Percentiles rank a stretch among this genome's conserved stretches.
phyloP scores from a whole-genome alignment of 1,140 invertebrate species.

The Aleiodes sp. region DNA sequence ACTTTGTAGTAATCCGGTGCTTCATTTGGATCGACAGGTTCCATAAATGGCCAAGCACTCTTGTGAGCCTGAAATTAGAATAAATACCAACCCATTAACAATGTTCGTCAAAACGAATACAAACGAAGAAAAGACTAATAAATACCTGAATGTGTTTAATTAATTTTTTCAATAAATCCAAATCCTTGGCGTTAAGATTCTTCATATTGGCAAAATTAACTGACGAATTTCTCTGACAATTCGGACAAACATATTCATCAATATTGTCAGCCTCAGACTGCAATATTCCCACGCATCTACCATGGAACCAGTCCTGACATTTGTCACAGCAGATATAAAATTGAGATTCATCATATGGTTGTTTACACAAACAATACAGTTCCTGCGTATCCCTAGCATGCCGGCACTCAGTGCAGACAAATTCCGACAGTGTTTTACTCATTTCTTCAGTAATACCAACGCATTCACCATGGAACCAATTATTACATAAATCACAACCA shows the following conservation, averaged over 20 bases:
- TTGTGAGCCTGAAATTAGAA: slow-evolving; percentile 76
- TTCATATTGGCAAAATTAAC: slow-evolving; percentile 93
- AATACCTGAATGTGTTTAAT: slow-evolving; percentile 89
- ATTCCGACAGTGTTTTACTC: slow-evolving; percentile 90
- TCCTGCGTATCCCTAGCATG: slow-evolving; percentile 88
- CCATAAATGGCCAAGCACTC: slow-evolving; percentile 96
- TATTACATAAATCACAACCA: slow-evolving; percentile 95
- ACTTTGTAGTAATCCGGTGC: slow-evolving; percentile 97
- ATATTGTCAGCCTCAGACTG: slow-evolving; percentile 94
- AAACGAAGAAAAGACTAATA: neutral
- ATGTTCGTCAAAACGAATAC: neutral
- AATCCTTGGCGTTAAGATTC: slow-evolving; percentile 82
- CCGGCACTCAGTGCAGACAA: slow-evolving; percentile 88
- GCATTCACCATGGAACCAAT: slow-evolving; percentile 98
- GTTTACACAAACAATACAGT: slow-evolving; percentile 94
- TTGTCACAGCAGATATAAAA: slow-evolving; percentile 98
- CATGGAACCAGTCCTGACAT: slow-evolving; percentile 99
- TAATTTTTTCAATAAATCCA: slow-evolving; percentile 83
- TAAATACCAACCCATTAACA: neutral
- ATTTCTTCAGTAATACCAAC: slow-evolving; percentile 94
- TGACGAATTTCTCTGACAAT: slow-evolving; percentile 88
- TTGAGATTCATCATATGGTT: slow-evolving; percentile 97
- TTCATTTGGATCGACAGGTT: slow-evolving; percentile 94
- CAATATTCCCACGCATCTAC: slow-evolving; percentile 94
- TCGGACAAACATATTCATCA: slow-evolving; percentile 96